Percentiles rank a stretch among this genome's conserved stretches.
phyloP scores from a whole-genome alignment of 2,113 vertebrate species.

The Coryphaenoides rupestris region DNA sequence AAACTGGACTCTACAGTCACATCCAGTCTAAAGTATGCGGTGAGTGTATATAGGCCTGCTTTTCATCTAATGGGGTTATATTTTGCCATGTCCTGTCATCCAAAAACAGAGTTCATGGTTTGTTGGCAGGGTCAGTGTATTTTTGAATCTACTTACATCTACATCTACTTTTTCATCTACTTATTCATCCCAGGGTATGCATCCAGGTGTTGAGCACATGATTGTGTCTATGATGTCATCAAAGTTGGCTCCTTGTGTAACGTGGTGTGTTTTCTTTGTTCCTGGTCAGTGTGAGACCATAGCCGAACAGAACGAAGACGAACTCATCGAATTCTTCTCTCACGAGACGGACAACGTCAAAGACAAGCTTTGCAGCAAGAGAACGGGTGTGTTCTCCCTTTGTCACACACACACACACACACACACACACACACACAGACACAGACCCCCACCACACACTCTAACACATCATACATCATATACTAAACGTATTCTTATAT shows the following conservation, averaged over 20 bases:
- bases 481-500: background rate
- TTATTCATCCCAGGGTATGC: no score
- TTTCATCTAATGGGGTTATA: background rate
- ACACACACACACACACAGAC: background rate
- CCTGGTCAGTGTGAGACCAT: slow-evolving; percentile 89
- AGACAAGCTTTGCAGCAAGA: slow-evolving; percentile 92
- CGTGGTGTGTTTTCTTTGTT: background rate
- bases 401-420: no score
- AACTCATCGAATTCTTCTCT: slow-evolving; percentile 91
- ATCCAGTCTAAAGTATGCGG: slow-evolving; percentile 85
- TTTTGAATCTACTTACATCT: no score
- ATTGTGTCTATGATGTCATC: no score
- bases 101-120: no score
- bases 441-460: no score
- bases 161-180: no score
- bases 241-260: background rate
- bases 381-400: slow-evolving; percentile 72
- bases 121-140: no score
- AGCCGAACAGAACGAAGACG: slow-evolving; percentile 91
- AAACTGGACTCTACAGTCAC: slow-evolving; percentile 82
- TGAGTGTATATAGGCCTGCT: slow-evolving; percentile 64
- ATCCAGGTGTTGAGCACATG: no score
- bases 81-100: no score
- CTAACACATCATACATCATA: background rate
- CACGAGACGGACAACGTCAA: slow-evolving; percentile 89